phyloP scores from a whole-genome alignment of 2,888 invertebrate genomes.

The Habrosyne pyritoides region DNA sequence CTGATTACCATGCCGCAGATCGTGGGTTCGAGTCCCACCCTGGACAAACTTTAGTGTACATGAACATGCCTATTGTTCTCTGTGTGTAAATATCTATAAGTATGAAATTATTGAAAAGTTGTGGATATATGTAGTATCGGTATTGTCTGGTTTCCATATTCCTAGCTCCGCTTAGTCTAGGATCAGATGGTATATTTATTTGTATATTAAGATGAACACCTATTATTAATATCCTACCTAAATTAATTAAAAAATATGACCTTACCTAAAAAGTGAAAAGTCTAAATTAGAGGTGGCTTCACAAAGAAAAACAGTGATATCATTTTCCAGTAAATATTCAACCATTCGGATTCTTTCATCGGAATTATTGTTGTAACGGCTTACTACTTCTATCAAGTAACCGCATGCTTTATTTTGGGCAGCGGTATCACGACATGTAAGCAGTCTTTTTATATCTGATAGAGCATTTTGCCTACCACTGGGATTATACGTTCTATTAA shows the following conservation, averaged over 20 bases:
- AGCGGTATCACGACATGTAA: conserved; percentile 67
- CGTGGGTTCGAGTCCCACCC: no score
- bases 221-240: background rate
- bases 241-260: conserved; percentile 11
- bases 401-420: conserved; percentile 73
- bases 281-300: conserved; percentile 75
- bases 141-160: no score
- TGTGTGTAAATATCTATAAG: no score
- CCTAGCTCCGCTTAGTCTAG: no score
- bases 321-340: conserved; percentile 70
- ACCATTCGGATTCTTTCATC: conserved; percentile 57
- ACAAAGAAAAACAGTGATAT: conserved; percentile 73
- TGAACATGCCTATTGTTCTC: no score
- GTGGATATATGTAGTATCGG: no score
- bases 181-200: no score
- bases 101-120: no score
- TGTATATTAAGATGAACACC: no score
- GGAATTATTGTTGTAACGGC: conserved; percentile 56
- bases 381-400: conserved; percentile 67
- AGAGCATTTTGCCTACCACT: conserved; percentile 66
- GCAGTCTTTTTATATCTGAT: conserved; percentile 68
- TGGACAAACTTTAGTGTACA: no score
- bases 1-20: no score
- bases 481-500: conserved; percentile 71
- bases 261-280: conserved; percentile 66